Conservation (phyloP, 2,888 invertebrate species). For the Thalpophila matura region DNA sequence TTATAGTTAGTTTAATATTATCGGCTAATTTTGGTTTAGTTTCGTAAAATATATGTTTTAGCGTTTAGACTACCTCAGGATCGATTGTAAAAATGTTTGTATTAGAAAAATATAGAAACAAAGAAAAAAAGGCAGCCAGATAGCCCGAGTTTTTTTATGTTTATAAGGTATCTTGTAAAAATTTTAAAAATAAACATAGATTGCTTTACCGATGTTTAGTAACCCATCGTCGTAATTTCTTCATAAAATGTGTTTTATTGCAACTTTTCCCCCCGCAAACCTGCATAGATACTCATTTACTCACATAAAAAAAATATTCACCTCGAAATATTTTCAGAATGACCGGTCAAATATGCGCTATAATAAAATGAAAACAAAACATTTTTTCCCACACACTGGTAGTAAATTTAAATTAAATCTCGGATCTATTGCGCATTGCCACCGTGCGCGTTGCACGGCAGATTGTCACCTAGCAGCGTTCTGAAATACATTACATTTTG, state of each 20-base stretch:
- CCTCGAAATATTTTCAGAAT: slow-evolving; percentile 54
- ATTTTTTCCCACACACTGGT: slow-evolving; percentile 43
- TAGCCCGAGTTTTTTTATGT: no score
- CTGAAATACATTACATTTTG: slow-evolving; percentile 31
- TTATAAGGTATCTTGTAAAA: no score
- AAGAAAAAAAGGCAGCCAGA: no score
- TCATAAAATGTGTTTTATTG: neutral
- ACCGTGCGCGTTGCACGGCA: slow-evolving; percentile 26
- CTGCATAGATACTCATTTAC: slow-evolving; percentile 34
- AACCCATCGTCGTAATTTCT: no score
- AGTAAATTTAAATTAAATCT: slow-evolving; percentile 52
- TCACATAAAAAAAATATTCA: slow-evolving; percentile 34
- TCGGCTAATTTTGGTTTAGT: slow-evolving; percentile 48
- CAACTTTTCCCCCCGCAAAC: slow-evolving; percentile 3
- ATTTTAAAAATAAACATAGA: no score
- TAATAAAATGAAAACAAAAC: slow-evolving; percentile 60
- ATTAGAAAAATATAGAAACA: no score
- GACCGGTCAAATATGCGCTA: slow-evolving; percentile 59
- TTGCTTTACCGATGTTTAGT: neutral
- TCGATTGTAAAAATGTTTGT: neutral
- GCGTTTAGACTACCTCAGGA: neutral
- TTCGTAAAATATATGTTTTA: slow-evolving; percentile 31
- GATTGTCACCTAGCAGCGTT: slow-evolving; percentile 36
- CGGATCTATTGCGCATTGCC: slow-evolving; percentile 28
- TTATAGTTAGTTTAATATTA: slow-evolving; percentile 46